phyloP scores from a whole-genome alignment of 1,140 invertebrate species.

The Amphibalanus amphitrite region DNA sequence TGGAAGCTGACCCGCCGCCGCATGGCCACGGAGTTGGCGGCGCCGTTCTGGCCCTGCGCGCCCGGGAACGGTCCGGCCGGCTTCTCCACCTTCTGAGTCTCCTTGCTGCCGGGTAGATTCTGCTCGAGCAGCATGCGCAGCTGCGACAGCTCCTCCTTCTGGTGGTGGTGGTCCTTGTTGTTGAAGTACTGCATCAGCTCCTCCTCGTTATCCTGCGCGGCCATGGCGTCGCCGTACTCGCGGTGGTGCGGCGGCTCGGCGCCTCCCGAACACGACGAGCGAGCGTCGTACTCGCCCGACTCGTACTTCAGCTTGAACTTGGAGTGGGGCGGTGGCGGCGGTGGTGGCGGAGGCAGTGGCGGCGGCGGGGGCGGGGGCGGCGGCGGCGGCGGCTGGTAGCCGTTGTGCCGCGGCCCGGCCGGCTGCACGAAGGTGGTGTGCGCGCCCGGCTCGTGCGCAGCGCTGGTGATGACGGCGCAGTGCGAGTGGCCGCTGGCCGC shows the following conservation, averaged over 20 bases:
- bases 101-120: slow-evolving; percentile 29
- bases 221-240: background rate
- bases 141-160: slow-evolving; percentile 44
- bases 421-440: background rate
- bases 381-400: background rate
- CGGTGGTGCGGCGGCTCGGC: background rate
- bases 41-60: slow-evolving; percentile 10
- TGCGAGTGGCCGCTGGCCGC: background rate
- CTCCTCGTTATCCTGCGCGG: background rate
- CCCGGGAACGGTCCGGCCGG: slow-evolving; percentile 2
- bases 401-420: background rate
- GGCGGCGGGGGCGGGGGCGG: too few species aligned
- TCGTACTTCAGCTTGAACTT: slow-evolving; percentile 12
- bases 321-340: background rate
- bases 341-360: background rate
- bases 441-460: background rate
- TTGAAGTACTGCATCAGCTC: slow-evolving; percentile 13
- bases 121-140: slow-evolving; percentile 48
- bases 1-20: slow-evolving; percentile 42
- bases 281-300: background rate
- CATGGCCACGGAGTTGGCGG: slow-evolving; percentile 12
- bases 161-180: slow-evolving; percentile 14
- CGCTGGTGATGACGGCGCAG: background rate
- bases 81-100: slow-evolving; percentile 5
- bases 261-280: background rate